These are phyloP conservation scores for Mellilla xanthometata DNA, from an alignment of 2,888 invertebrate genomes.

Conservation along the genomic window DNA sequence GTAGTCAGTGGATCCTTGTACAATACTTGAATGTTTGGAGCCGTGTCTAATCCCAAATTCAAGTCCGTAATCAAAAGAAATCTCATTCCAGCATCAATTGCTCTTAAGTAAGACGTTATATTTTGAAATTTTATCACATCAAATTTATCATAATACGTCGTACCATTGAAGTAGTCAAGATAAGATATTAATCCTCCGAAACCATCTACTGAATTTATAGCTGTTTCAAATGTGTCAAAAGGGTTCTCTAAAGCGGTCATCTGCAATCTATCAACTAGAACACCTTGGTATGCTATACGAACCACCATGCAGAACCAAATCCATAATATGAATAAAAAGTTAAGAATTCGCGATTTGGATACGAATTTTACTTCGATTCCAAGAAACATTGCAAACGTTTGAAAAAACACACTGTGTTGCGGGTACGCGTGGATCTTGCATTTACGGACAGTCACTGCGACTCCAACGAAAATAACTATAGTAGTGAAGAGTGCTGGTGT, in stretches of 20 bases:
- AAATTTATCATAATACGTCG: constrained; percentile 36
- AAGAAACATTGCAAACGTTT: constrained; percentile 48
- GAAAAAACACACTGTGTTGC: constrained; percentile 33
- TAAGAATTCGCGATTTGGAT: constrained; percentile 43
- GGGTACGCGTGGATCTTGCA: constrained; percentile 26
- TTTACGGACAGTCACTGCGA: constrained; percentile 23
- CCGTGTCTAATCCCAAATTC: constrained; percentile 25
- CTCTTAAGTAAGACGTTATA: constrained; percentile 29
- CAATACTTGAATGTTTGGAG: constrained; percentile 42
- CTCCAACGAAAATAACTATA: constrained; percentile 14
- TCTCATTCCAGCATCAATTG: constrained; percentile 44
- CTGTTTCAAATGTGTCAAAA: constrained; percentile 41
- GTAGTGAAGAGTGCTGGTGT: constrained; percentile 31
- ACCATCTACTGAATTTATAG: constrained; percentile 41
- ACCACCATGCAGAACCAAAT: constrained; percentile 58
- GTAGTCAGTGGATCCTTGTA: constrained; percentile 34
- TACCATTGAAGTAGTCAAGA: constrained; percentile 39
- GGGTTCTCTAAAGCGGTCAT: constrained; percentile 45
- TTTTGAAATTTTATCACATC: constrained; percentile 32
- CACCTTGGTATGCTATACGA: constrained; percentile 54
- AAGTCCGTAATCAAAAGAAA: constrained; percentile 44
- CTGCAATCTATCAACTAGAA: constrained; percentile 48
- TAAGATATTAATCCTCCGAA: constrained; percentile 43
- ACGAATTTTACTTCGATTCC: constrained; percentile 47
- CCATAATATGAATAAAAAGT: constrained; percentile 51